Evolutionary conservation across 2,888 invertebrate genomes (phyloP).

Genomic region (Prenolepis imparis): DNA sequence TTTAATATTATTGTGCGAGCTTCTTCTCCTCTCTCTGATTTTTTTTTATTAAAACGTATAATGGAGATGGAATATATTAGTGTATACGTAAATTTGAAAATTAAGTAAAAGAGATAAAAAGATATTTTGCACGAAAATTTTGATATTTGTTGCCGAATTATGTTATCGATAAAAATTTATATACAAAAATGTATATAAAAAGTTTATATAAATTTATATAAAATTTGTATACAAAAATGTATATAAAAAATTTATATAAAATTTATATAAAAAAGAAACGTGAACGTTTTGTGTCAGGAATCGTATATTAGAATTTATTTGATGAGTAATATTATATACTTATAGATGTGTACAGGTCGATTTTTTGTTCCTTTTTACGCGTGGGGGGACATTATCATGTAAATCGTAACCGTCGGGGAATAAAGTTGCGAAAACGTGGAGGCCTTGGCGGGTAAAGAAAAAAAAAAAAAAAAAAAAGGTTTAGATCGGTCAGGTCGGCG

Average conservation of each 20-base stretch:
- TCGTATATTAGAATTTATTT: conserved; percentile 5
- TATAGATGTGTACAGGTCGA: neutral
- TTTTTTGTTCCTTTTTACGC: conserved; percentile 18
- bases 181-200: too few species aligned
- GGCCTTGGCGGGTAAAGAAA: too few species aligned
- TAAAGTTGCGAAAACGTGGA: neutral
- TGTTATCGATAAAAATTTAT: neutral
- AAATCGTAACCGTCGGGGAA: conserved; percentile 49
- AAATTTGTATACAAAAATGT: neutral
- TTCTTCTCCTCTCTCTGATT: neutral
- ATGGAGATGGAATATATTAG: neutral
- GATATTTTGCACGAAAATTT: neutral
- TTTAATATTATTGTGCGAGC: neutral
- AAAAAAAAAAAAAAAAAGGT: neutral
- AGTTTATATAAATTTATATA: neutral
- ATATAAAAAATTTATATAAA: too few species aligned
- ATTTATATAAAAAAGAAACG: neutral
- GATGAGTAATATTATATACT: conserved; percentile 3
- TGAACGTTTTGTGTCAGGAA: neutral
- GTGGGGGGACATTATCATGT: conserved; percentile 56
- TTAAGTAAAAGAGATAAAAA: neutral
- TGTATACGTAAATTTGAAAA: neutral
- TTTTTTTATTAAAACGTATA: neutral
- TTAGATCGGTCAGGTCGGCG: conserved; percentile 2
- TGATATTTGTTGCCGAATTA: neutral